Conservation (phyloP, 2,113 vertebrate genomes). For the Microcebus griseorufus region DNA sequence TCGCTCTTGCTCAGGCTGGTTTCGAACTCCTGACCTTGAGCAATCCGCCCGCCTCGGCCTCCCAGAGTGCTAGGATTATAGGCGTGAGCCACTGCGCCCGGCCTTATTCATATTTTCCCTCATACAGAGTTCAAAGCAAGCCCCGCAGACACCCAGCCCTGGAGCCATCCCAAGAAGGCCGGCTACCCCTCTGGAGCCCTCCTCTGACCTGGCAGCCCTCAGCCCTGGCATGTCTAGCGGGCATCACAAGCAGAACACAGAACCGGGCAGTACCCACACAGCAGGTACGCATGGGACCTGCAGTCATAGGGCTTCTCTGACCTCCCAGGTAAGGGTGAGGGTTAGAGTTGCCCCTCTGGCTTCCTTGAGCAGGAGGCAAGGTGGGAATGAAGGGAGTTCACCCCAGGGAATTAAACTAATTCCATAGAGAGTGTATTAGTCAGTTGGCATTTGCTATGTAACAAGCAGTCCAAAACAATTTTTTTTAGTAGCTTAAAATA, state of each 20-base stretch:
- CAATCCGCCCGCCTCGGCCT: too few relatives aligned
- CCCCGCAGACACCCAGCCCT: not conserved
- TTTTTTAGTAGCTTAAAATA: not conserved
- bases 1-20: too few relatives aligned
- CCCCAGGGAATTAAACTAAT: not conserved
- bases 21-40: too few relatives aligned
- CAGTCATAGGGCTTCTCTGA: not conserved
- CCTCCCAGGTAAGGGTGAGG: not conserved
- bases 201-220: not conserved
- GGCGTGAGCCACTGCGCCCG: too few relatives aligned
- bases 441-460: not conserved
- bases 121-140: slow-evolving; percentile 54
- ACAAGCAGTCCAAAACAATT: not conserved
- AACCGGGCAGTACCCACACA: not conserved
- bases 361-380: slow-evolving; percentile 3
- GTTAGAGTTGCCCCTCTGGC: not conserved
- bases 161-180: not conserved
- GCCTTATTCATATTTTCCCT: not conserved
- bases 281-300: slow-evolving; percentile 38
- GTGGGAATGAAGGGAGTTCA: not conserved
- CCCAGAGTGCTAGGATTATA: too few relatives aligned
- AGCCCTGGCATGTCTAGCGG: not conserved
- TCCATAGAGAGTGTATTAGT: not conserved
- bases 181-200: not conserved
- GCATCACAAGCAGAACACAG: slow-evolving; percentile 13